A percentile compares a stretch with the other conserved stretches of the same genome.
Evolutionary conservation across 2,888 invertebrate genomes (phyloP).

Genomic region (Onthophagus sagittarius): DNA sequence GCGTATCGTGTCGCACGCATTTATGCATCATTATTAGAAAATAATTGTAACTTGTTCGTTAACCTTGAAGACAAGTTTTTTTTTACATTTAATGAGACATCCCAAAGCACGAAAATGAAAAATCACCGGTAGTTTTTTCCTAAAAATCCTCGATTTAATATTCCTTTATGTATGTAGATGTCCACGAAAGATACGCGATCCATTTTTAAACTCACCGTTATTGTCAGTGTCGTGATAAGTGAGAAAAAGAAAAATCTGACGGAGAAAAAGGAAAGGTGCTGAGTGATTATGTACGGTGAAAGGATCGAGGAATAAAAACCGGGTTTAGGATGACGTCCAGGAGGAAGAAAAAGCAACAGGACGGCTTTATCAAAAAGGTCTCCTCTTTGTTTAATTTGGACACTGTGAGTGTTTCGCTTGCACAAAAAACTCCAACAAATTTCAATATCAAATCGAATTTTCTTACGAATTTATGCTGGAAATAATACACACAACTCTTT

Average conservation of each 20-base stretch:
- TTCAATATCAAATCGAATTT: no score
- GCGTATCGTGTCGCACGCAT: background rate
- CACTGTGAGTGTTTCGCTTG: slow-evolving; percentile 60
- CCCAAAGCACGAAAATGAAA: background rate
- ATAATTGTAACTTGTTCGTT: background rate
- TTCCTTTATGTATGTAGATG: background rate
- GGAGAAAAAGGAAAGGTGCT: background rate
- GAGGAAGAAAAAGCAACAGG: slow-evolving; percentile 65
- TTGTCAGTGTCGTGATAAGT: background rate
- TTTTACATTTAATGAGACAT: no score
- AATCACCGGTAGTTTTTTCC: no score
- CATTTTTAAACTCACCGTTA: background rate
- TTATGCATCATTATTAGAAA: background rate
- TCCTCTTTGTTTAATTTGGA: slow-evolving; percentile 85
- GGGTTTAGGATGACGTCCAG: slow-evolving; percentile 56
- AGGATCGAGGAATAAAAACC: background rate
- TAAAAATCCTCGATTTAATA: background rate
- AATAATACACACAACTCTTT: no score
- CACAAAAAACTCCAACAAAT: background rate
- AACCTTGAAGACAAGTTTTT: background rate
- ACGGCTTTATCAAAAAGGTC: slow-evolving; percentile 81
- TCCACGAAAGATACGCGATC: background rate
- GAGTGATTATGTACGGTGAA: background rate
- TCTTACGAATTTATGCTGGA: no score
- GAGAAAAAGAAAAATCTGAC: background rate